Base-by-base conservation (phyloP, 1,140 invertebrate genomes). In the Leucophenga varia region DNA sequence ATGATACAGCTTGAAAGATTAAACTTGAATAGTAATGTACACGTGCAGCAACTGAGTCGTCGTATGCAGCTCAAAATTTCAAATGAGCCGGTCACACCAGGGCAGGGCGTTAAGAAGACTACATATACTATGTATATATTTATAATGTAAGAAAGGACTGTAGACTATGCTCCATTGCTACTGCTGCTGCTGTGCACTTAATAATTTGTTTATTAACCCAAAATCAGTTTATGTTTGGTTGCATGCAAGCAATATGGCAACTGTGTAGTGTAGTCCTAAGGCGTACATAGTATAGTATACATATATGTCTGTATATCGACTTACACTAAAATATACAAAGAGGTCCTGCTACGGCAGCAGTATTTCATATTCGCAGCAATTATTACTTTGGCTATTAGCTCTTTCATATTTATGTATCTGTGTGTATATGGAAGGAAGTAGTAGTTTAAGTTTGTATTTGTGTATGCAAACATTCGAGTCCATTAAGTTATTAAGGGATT, bases 401-500 rank as follows among this genome's bases (percentile, higher is more conserved):
- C 47, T 57, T 52, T 52, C 5, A 12, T 12, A 14, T 44, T 13
- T 16, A 16, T 39, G 10, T 28, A 7, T 25, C 30, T 35, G 20
- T 49, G 20, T 41, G 16, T 38, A 38, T 47, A 31, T 44, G 44
- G 16, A 36, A 17, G 18, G 21, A 19, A 20, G 13, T 38, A 20
- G 21, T 38, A 20, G 19, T 38, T 20, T 20, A 32, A 41, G 47
- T 54, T 39, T 17, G 39, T 31, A 34, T 50, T 54, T 50, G 34
- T 48, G 39, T 53, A 54, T 59, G 49, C 52, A 64, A 55, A 67
- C 51, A 63, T 43, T 52, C 59, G 58, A 60, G 56, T 64, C 64
- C 64, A 68, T 68, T 68, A 68, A 61, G 64, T 68, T 68, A 68
- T 68, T 68, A 68, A 68, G 59, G 59, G 64, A 68, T 64, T 64